Conservation (phyloP, 1,140 invertebrate genomes). For the Drosophila kanapiae region DNA sequence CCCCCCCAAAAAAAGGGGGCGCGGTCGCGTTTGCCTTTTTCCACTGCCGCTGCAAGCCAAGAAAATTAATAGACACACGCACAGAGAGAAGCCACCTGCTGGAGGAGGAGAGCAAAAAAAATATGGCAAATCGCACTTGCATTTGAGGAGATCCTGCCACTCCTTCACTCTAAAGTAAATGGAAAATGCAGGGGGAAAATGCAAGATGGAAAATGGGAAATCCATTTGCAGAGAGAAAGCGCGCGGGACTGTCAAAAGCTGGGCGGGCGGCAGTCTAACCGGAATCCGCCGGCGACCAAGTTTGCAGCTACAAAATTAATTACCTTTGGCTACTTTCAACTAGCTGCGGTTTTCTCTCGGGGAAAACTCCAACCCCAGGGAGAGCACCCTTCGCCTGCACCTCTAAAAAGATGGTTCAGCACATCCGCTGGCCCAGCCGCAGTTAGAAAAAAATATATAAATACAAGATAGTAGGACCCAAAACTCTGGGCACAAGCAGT, state of each 20-base stretch:
- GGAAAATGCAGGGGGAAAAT: slow-evolving; percentile 44
- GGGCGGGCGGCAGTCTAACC: slow-evolving; percentile 28
- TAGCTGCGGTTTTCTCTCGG: slow-evolving; percentile 59
- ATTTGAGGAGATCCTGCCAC: slow-evolving; percentile 56
- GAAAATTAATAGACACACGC: slow-evolving; percentile 72
- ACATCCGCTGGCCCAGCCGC: slow-evolving; percentile 68
- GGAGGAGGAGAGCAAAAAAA: slow-evolving; percentile 8
- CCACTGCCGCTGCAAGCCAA: slow-evolving; percentile 28
- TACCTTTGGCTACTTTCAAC: slow-evolving; percentile 83
- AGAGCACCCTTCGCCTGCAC: slow-evolving; percentile 21
- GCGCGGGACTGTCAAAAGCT: slow-evolving; percentile 68
- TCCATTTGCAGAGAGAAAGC: slow-evolving; percentile 63
- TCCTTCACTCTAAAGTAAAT: slow-evolving; percentile 69
- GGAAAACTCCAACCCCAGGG: slow-evolving; percentile 1
- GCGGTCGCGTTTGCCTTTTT: slow-evolving; percentile 36
- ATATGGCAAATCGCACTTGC: slow-evolving; percentile 17
- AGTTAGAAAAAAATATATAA: slow-evolving; percentile 33
- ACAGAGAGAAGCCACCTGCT: slow-evolving; percentile 27
- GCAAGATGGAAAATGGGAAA: slow-evolving; percentile 54
- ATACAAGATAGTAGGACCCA: slow-evolving; percentile 28
- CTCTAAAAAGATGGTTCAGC: slow-evolving; percentile 61
- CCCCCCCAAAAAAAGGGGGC: slow-evolving; percentile 31
- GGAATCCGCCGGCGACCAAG: slow-evolving; percentile 37
- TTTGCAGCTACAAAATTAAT: slow-evolving; percentile 81
- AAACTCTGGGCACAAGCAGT: slow-evolving; percentile 56